Evolutionary conservation across 2,888 invertebrate genomes (phyloP).

Genomic region (Xanthia icteritia): DNA sequence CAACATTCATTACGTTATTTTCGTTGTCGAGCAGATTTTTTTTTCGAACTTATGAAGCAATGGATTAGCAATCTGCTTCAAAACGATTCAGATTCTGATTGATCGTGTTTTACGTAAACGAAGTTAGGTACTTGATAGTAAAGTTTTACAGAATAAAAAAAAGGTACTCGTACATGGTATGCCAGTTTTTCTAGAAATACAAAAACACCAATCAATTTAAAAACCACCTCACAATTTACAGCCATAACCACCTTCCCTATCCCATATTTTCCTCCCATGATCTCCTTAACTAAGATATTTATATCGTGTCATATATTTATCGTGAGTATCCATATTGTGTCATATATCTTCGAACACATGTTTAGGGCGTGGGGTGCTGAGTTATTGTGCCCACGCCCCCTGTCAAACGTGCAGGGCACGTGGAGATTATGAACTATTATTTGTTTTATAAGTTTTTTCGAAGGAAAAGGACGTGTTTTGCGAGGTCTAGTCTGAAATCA

Average conservation of each 20-base stretch:
- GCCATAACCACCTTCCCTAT: background rate
- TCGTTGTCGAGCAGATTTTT: too few species aligned
- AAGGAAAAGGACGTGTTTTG: background rate
- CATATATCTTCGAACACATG: conserved; percentile 71
- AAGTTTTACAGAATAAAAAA: background rate
- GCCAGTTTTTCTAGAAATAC: background rate
- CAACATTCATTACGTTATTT: too few species aligned
- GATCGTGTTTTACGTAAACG: too few species aligned
- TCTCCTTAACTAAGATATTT: conserved; percentile 41
- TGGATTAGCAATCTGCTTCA: too few species aligned
- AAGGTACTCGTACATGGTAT: background rate
- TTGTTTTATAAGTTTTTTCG: conserved; percentile 44
- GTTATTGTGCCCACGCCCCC: conserved; percentile 67
- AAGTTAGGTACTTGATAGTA: background rate
- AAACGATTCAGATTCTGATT: too few species aligned
- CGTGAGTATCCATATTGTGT: conserved; percentile 47
- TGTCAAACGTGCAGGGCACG: conserved; percentile 55
- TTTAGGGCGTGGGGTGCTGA: conserved; percentile 66
- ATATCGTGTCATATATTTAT: conserved; percentile 45
- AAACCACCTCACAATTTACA: background rate
- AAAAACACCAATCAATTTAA: background rate
- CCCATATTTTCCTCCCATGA: conserved; percentile 1
- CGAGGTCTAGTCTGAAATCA: background rate
- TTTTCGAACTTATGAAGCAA: too few species aligned
- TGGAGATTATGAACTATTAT: conserved; percentile 49